These are phyloP conservation scores for Drosophila cardini DNA, from an alignment of 1,140 invertebrate species.

Conservation along the genomic window DNA sequence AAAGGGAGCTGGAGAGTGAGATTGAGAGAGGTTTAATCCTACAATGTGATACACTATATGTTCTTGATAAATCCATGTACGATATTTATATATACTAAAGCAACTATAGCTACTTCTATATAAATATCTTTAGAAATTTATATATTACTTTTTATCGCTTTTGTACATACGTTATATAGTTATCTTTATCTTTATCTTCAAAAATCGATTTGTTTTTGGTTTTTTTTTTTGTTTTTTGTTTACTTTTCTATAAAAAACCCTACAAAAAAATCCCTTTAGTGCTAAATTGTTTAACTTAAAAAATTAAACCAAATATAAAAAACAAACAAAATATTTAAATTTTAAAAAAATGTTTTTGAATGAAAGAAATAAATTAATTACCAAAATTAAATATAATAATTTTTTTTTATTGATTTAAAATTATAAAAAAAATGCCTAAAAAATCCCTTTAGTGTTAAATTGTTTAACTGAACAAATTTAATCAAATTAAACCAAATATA, in stretches of 20 bases:
- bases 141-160: not conserved
- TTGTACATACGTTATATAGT: conserved; percentile 30
- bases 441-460: conserved; percentile 25
- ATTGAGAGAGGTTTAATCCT: conserved; percentile 22
- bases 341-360: too few relatives aligned
- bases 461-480: conserved; percentile 32
- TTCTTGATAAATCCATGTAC: conserved; percentile 28
- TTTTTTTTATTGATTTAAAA: too few relatives aligned
- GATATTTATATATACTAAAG: too few relatives aligned
- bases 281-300: conserved; percentile 31
- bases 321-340: not conserved
- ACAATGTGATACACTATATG: conserved; percentile 55
- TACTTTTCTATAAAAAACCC: conserved; percentile 5
- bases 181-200: conserved; percentile 43
- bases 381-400: too few relatives aligned
- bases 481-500: conserved; percentile 42
- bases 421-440: too few relatives aligned
- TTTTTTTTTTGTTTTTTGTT: conserved; percentile 3
- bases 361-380: too few relatives aligned
- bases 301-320: conserved; percentile 42
- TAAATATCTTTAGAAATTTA: too few relatives aligned
- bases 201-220: conserved; percentile 10
- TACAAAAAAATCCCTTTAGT: too few relatives aligned
- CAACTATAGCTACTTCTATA: too few relatives aligned
- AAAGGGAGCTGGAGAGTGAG: too few relatives aligned